Base-by-base conservation (phyloP, 2,797 vertebrate species). In the Peromyscus eremicus region DNA sequence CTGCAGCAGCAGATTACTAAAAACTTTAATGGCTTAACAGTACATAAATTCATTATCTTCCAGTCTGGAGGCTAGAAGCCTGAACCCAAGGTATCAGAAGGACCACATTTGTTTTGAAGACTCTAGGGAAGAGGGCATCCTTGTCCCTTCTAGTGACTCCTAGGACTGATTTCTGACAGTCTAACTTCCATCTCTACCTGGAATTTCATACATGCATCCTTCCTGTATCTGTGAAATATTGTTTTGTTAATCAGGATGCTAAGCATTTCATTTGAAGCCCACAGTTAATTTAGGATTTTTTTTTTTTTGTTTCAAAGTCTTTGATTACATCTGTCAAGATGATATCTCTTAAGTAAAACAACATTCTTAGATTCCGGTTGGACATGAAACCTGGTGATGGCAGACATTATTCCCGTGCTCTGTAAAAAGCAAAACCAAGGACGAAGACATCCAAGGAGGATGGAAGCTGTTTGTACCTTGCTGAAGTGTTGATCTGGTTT, bases 351-450 rank as follows among this genome's bases (percentile, higher is more conserved):
- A 87, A 94, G n/a, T 75, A 70, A 93, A 19, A 32, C 37, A 34
- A 43, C 29, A 91, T 91, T 93, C 68, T 66, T 71, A 95, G 46
- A 71, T 85, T 85, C 73, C 34, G 40, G 43, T 12, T 87, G 55
- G 55, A 57, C 2, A 2, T 43, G n/a, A 25, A 92, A 88, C 70
- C 29, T 68, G 4, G 52, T 16, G 12, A 40, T 34, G 27, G 8
- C 2, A 73, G 25, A 27, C 29, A 77, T 49, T 55, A 49, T 49
- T 73, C 49, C 64, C n/a, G 6, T 34, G 21, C 17, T 34, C 68
- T 91, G 85, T 49, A 76, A 0, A 21, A 1, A n/a, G 66, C 87
- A 40, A 87, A 80, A 37, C 2, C 43, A 62, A 21, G 10, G 2
- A 55, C n/a, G 37, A 46, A 14, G 46, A 32, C 73, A 64, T 32